Base-by-base conservation (phyloP, 2,888 invertebrate genomes). In the Ernsta delagoae region DNA sequence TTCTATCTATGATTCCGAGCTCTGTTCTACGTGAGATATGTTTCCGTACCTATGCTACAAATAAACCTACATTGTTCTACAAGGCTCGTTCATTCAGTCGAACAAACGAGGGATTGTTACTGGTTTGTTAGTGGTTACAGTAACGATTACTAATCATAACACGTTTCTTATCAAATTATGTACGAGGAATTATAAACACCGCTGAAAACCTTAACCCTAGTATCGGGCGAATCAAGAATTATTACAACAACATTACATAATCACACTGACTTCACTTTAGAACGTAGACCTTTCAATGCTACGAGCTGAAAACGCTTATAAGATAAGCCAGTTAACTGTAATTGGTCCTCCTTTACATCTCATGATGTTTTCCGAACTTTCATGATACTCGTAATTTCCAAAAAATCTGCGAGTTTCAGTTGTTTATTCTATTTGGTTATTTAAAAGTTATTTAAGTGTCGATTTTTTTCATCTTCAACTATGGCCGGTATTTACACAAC, bases 1-100 rank as follows among this genome's bases (percentile, higher is more conserved):
- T 71, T 36, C 36, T 36, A 36, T 72, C 72, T 71, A 70, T 67
- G 71, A 69, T 66, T 7, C 41, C n/a, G 3, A 11, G 50, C n/a
- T 50, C 50, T 24, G 16, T 72, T 70, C 39, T 39, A 59, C 8
- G 57, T 62, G 65, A 43, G 7, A 11, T 54, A 56, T 68, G 68
- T 54, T 65, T 70, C 6, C 11, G 9, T 11, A 39, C 5, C 6
- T 59, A 39, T 5, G n/a, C n/a, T n/a, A n/a, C n/a, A n/a, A n/a
- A n/a, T n/a, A n/a, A n/a, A n/a, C n/a, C n/a, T n/a, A n/a, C n/a
- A n/a, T 63, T 54, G 39, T 41, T 41, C 12, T 53, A 41, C 24
- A n/a, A 54, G 62, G 3, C 62, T 63, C 39, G 39, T 53, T 53
- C 61, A 36, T 61, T 45, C 31, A 16, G 7, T 50, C n/a, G 36